Percentiles rank a stretch among this genome's conserved stretches.
phyloP scores from a whole-genome alignment of 2,888 invertebrate genomes.

The Bugula neritina region DNA sequence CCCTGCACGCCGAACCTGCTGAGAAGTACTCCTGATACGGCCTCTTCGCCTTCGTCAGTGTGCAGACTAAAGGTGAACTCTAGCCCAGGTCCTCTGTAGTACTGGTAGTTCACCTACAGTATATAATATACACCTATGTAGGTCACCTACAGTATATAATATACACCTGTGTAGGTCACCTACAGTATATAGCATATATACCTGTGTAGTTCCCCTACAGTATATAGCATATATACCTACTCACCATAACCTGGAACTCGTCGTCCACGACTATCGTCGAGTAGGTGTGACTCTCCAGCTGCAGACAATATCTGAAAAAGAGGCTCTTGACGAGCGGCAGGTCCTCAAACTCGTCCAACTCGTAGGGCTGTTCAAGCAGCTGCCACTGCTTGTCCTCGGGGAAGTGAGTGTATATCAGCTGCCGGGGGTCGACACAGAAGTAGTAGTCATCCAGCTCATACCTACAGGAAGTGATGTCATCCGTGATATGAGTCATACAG shows the following conservation, averaged over 20 bases:
- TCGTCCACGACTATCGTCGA: slow-evolving; percentile 49
- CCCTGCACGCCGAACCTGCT: slow-evolving; percentile 51
- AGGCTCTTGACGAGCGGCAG: slow-evolving; percentile 54
- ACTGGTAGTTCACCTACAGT: slow-evolving; percentile 28
- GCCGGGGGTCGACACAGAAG: slow-evolving; percentile 52
- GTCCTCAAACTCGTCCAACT: slow-evolving; percentile 51
- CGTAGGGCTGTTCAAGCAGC: slow-evolving; percentile 45
- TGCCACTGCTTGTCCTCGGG: slow-evolving; percentile 53
- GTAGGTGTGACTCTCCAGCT: slow-evolving; percentile 51
- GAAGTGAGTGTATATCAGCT: slow-evolving; percentile 53
- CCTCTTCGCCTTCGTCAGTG: slow-evolving; percentile 47
- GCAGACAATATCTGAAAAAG: slow-evolving; percentile 53
- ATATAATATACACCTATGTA: too few species aligned
- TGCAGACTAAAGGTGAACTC: slow-evolving; percentile 52
- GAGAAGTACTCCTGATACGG: slow-evolving; percentile 44
- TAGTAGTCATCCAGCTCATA: slow-evolving; percentile 53
- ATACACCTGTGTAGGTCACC: too few species aligned
- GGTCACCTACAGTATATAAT: too few species aligned
- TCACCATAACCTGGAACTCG: slow-evolving; percentile 36
- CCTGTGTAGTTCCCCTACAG: too few species aligned
- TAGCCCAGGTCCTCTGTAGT: slow-evolving; percentile 41
- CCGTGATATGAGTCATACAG: too few species aligned
- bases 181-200: too few species aligned
- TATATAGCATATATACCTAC: too few species aligned
- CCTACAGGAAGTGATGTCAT: too few species aligned